Evolutionary conservation across 2,888 invertebrate genomes (phyloP).

Genomic region (Anthophora plumipes): DNA sequence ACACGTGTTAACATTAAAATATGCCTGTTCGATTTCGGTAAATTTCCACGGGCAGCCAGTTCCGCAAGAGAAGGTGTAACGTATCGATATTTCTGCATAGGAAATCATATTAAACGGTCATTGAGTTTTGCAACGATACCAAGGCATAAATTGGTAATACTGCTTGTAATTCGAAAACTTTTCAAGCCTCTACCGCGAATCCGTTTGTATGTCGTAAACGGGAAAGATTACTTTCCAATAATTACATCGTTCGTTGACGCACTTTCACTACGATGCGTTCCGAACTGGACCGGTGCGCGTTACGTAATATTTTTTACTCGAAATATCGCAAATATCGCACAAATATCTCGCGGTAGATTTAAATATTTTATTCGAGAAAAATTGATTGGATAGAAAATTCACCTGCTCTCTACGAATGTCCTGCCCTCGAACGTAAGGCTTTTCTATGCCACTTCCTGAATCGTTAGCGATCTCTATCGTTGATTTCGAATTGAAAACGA

Average conservation of each 20-base stretch:
- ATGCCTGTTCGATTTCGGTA: conserved; percentile 85
- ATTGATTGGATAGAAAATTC: conserved; percentile 36
- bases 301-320: no score
- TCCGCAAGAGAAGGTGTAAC: conserved; percentile 86
- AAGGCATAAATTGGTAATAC: not conserved
- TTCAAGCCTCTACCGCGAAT: not conserved
- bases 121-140: not conserved
- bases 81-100: conserved; percentile 74
- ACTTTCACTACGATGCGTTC: conserved; percentile 58
- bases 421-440: conserved; percentile 10
- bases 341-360: no score
- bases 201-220: conserved; percentile 18
- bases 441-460: conserved; percentile 13
- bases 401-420: conserved; percentile 56
- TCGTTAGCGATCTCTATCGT: conserved; percentile 51
- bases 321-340: no score
- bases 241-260: conserved; percentile 45
- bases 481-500: conserved; percentile 70
- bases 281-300: conserved; percentile 11
- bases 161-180: not conserved
- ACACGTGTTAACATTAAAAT: conserved; percentile 87
- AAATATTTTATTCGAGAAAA: conserved; percentile 7
- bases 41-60: conserved; percentile 82
- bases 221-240: conserved; percentile 58
- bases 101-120: conserved; percentile 26